These are phyloP conservation scores for Harmothoe impar DNA, from an alignment of 2,888 invertebrate species.

Conservation along the genomic window DNA sequence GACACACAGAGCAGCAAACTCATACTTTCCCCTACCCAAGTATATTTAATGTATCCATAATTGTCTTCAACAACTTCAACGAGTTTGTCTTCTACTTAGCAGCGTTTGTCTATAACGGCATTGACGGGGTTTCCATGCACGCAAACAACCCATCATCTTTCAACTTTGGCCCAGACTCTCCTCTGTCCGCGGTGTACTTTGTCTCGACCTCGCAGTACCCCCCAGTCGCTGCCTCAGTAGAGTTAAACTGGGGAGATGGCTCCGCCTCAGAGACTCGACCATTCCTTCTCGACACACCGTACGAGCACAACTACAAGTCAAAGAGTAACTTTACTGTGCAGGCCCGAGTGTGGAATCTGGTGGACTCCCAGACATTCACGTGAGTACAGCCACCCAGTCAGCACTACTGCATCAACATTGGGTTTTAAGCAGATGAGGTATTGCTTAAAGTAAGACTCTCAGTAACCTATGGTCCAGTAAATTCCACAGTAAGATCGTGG, in stretches of 20 bases:
- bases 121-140: slow-evolving; percentile 70
- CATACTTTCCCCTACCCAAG: slow-evolving; percentile 70
- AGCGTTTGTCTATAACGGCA: slow-evolving; percentile 65
- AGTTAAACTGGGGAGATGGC: slow-evolving; percentile 60
- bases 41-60: slow-evolving; percentile 10
- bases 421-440: too few species aligned
- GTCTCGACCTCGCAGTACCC: slow-evolving; percentile 7
- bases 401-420: too few species aligned
- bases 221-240: slow-evolving; percentile 61
- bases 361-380: slow-evolving; percentile 35
- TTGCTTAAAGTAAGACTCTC: too few species aligned
- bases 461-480: too few species aligned
- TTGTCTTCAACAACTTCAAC: slow-evolving; percentile 69
- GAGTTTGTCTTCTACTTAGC: slow-evolving; percentile 51
- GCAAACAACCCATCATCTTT: slow-evolving; percentile 68
- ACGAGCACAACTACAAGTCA: slow-evolving; percentile 61
- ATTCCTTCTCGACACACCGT: slow-evolving; percentile 45
- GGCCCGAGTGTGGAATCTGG: slow-evolving; percentile 66
- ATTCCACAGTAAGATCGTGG: too few species aligned
- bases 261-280: neutral
- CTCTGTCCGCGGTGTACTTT: neutral
- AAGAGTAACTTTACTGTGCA: slow-evolving; percentile 63
- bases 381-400: too few species aligned
- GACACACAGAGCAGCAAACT: neutral
- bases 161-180: slow-evolving; percentile 31